Base-by-base conservation (phyloP, 1,140 invertebrate genomes). In the Orchestia grillus region DNA sequence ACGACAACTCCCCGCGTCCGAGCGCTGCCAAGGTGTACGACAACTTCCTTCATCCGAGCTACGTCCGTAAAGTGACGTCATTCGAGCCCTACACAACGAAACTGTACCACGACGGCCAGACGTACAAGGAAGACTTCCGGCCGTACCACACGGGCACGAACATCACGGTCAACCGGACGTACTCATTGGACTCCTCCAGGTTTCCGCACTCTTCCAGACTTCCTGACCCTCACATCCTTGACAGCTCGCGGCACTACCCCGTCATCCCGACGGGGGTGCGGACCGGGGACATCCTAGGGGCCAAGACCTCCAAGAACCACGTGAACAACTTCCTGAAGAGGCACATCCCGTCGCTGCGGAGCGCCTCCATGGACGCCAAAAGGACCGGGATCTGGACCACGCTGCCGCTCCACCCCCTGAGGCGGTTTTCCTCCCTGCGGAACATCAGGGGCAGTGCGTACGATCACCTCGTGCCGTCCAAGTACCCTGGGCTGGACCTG, bases 31-130 rank as follows among this genome's bases (percentile, higher is more conserved):
- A 28, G 11, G 15, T 77, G 11, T 77, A 91, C 88, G 44, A 91
- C 44, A 43, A 0, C 36, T 8, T 19, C 23, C 4, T 47, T 16
- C 47, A 47, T 44, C 92, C 92, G 19, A 94, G 92, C 40, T 94
- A 94, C 92, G 40, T 94, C 0, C 92, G 92, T 94, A 94, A 94
- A 47, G 92, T 94, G 36, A 94, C 92, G 8, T 94, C 92, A 11
- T 94, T 45, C 44, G 92, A 94, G 40, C 92, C 92, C 3, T 94
- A 94, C 92, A 94, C 92, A 11, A 94, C 43, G 6, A 6, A 44
- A 40, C 43, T 94, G 8, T 94, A 94, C 92, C 92, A n/a, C 44
- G 43, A 94, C 43, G 43, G 44, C 11, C 41, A 45, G 40, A 44
- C 44, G 4, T 40, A 41, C 44, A 94, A 23, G 40, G 92, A 94